Base-by-base conservation (phyloP, 2,113 vertebrate species). In the Eleginops maclovinus region DNA sequence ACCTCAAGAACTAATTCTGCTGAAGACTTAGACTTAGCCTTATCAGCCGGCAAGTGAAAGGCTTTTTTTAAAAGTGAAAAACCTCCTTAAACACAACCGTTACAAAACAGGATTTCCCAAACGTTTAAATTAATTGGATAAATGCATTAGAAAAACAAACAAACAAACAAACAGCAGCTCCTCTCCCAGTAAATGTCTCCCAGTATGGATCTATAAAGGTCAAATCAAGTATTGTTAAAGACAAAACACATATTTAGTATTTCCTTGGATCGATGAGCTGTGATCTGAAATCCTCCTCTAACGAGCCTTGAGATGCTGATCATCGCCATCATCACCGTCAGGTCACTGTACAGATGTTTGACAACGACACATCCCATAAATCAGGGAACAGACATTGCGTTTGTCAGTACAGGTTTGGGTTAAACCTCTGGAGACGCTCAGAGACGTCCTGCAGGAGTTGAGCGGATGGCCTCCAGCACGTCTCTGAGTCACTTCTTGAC, bases 401-500 rank as follows among this genome's bases (percentile, higher is more conserved):
- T 53, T 12, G 46, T 31, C 49, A 22, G 12, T 4, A n/a, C 8
- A 0, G 21, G 26, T 9, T 16, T 49, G 16, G 7, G 14, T 36
- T 59, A 58, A 64, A 13, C 16, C 16, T 3, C 0, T 54, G 0
- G n/a, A 80, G 55, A 44, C 51, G 15, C 51, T 21, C 22, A 14
- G 3, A 59, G 17, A 46, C 2, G 28, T 65, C 41, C 53, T 49
- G 53, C 14, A 17, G 58, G 72, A 49, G 16, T 1, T 43, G 11
- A 56, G 24, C 15, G 19, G 22, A 26, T 46, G 3, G 16, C 4
- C 1, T 9, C 12, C 49, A 9, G 4, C 36, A 0, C 50, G 31
- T 61, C 68, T 36, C 13, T 54, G 50, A 67, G 61, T 69, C 44
- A 74, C 24, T 67, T 43, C 66, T 11, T 60, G 69, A 56, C 69